Evolutionary conservation across 2,888 invertebrate genomes (phyloP).

Genomic region (Megaustenia siamemsis): DNA sequence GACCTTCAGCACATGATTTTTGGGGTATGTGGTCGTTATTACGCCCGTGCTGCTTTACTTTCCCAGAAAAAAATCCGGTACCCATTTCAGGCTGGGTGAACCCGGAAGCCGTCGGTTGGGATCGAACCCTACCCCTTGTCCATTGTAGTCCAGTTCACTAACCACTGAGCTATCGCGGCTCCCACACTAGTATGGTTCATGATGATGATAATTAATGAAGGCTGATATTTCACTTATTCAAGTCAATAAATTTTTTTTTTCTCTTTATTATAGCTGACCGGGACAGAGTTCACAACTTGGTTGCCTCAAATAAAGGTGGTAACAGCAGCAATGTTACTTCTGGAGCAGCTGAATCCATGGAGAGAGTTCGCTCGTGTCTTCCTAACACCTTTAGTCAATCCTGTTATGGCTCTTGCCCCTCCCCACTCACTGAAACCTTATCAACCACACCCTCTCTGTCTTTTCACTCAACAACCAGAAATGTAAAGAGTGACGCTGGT

Average conservation of each 20-base stretch:
- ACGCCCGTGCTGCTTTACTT: no score
- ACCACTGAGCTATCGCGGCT: no score
- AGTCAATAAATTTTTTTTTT: no score
- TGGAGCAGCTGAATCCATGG: conserved; percentile 25
- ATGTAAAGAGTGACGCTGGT: not conserved
- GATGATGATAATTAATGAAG: no score
- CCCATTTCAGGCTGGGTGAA: no score
- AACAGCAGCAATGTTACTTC: not conserved
- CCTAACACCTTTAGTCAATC: not conserved
- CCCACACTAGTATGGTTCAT: not conserved
- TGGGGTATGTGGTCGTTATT: no score
- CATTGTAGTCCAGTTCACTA: no score
- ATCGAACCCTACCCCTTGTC: no score
- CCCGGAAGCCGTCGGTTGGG: no score
- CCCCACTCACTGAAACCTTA: not conserved
- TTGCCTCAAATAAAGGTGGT: not conserved
- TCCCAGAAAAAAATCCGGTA: no score
- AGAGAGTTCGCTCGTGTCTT: conserved; percentile 11
- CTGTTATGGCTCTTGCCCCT: not conserved
- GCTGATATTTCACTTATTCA: no score
- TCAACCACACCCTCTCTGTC: not conserved
- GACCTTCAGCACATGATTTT: no score
- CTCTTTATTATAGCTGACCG: not conserved
- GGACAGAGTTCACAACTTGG: not conserved
- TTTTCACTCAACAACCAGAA: not conserved